Evolutionary conservation across 2,113 vertebrate species (phyloP).

Genomic region (Mastomys coucha): DNA sequence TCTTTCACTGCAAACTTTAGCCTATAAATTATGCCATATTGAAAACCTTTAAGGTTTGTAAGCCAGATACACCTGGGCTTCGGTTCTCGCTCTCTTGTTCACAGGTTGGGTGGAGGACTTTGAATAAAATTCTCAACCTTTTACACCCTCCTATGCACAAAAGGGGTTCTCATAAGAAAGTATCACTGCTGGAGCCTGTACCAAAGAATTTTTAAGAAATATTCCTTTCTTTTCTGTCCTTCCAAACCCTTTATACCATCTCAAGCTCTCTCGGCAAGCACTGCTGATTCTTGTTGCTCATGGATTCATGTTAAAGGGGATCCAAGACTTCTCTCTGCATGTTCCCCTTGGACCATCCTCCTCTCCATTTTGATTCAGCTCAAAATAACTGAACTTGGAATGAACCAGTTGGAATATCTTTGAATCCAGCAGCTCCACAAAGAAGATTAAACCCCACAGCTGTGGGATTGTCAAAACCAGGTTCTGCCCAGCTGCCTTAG

Average conservation of each 20-base stretch:
- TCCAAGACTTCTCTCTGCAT: neutral
- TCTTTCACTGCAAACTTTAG: neutral
- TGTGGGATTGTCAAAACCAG: constrained; percentile 23
- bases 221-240: neutral
- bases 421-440: constrained; percentile 37
- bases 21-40: neutral
- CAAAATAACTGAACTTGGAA: constrained; percentile 54
- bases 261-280: constrained; percentile 24
- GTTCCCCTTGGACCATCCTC: neutral
- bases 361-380: constrained; percentile 5
- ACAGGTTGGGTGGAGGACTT: neutral
- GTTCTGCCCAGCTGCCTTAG: constrained; percentile 16
- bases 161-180: neutral
- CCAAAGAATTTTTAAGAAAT: neutral
- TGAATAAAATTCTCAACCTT: neutral
- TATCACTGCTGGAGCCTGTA: neutral
- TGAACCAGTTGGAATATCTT: constrained; percentile 25
- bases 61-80: neutral
- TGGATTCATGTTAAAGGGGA: neutral
- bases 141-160: neutral
- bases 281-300: neutral
- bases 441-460: constrained; percentile 38
- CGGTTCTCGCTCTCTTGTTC: neutral
- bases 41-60: neutral
- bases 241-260: neutral